phyloP scores from a whole-genome alignment of 2,797 vertebrate genomes.

The Ciconia nigra region DNA sequence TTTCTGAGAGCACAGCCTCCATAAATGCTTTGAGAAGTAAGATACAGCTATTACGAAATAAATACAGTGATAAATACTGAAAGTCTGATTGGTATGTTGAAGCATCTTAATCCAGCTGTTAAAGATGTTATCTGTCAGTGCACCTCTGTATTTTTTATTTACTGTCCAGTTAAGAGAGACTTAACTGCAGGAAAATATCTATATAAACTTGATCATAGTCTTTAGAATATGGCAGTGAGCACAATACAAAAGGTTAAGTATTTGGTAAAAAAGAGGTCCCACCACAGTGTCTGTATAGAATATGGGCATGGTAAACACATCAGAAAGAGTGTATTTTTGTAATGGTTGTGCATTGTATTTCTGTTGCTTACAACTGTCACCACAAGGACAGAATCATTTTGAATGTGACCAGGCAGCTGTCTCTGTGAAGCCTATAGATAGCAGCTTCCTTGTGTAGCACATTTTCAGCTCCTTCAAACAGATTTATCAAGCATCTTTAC shows the following conservation, averaged over 20 bases:
- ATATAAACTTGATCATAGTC: background rate
- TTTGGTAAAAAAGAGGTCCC: background rate
- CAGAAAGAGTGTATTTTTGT: background rate
- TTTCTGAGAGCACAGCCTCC: background rate
- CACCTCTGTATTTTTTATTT: background rate
- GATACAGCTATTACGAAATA: background rate
- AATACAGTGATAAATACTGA: background rate
- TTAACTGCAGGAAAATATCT: background rate
- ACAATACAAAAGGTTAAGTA: background rate
- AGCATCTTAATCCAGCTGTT: background rate
- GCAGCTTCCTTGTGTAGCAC: constrained; percentile 53
- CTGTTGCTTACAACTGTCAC: constrained; percentile 36
- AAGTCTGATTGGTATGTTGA: background rate
- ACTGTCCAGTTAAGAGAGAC: background rate
- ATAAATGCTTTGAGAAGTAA: background rate
- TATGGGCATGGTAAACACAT: background rate
- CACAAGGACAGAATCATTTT: constrained; percentile 28
- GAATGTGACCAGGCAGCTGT: constrained; percentile 51
- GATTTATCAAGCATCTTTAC: constrained; percentile 56
- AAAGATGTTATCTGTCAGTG: background rate
- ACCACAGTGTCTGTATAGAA: background rate
- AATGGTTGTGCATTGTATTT: background rate
- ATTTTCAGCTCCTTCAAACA: constrained; percentile 57
- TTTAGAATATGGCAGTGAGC: background rate
- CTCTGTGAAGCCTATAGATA: constrained; percentile 50